These are phyloP conservation scores for Pseudochromis fuscus DNA, from an alignment of 2,797 vertebrate genomes.

Conservation along the genomic window DNA sequence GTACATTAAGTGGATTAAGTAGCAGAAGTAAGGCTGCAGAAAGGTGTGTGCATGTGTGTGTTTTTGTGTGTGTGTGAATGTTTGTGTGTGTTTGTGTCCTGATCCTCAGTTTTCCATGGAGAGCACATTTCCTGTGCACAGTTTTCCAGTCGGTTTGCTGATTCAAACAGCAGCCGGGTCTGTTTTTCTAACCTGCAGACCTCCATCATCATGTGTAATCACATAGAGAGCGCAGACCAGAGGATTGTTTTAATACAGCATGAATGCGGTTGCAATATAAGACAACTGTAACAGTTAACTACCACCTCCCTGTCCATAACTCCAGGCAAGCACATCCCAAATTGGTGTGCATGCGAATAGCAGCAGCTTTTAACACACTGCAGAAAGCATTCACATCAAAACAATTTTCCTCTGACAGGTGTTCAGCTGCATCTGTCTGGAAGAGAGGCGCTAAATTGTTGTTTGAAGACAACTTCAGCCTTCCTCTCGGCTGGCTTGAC, in stretches of 20 bases:
- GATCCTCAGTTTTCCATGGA: constrained; percentile 3
- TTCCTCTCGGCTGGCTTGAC: constrained; percentile 56
- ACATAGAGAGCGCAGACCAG: neutral
- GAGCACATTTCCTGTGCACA: constrained; percentile 15
- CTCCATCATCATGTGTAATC: neutral
- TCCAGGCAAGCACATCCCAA: constrained; percentile 9
- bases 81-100: constrained; percentile 4
- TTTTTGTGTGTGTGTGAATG: constrained; percentile 6
- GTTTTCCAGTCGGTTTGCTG: constrained; percentile 4
- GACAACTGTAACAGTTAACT: constrained; percentile 5
- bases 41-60: constrained; percentile 15
- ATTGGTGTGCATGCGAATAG: constrained; percentile 33
- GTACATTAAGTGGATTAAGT: constrained; percentile 46
- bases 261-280: neutral
- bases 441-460: constrained; percentile 52
- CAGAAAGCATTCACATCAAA: constrained; percentile 50
- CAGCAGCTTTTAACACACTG: constrained; percentile 52
- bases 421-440: constrained; percentile 56
- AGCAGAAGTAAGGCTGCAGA: constrained; percentile 4
- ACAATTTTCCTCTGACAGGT: constrained; percentile 67
- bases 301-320: constrained; percentile 5
- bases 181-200: constrained; percentile 27
- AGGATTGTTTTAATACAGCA: neutral
- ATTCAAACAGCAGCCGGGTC: constrained; percentile 4
- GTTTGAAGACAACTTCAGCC: constrained; percentile 63